Evolutionary conservation across 2,797 vertebrate genomes (phyloP), one percentile per base, ranked within the genome.

Genomic region (Leptatherina wallacei): DNA sequence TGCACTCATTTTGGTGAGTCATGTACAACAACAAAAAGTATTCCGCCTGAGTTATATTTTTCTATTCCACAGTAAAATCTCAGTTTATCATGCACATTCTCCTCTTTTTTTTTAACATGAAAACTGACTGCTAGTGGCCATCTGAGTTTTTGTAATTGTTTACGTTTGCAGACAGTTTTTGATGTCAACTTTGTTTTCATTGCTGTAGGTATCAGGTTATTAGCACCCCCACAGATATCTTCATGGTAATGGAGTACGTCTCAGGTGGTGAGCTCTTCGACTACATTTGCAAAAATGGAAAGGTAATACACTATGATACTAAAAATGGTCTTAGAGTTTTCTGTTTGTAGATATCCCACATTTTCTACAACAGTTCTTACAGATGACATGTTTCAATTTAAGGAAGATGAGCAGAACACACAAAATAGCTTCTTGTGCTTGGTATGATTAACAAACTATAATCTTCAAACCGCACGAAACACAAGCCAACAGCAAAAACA

Each of bases 191-290:
- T 36, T 74, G 52, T 69, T 40, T 81, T 66, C 10, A 27, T 90
- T 68, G 87, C 82, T 80, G 36, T 91, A 99, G 98, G 92, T 99
- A 99, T 94, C 98, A 99, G 88, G 98, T 99, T 89, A 99, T 99
- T 87, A 99, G 98, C 94, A 99, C 98, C 81, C 98, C 98, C 6
- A 99, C 98, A 79, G 98, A 99, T 89, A 99, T 99, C 92, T 99
- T 99, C 92, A 99, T 99, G 98, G 98, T 99, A 85, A 99, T 99
- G 98, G 98, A 99, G 77, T 98, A 99, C 86, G 98, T 99, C 88
- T 97, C 98, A 29, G 98, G 98, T 78, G 98, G 98, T 89, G 98
- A 99, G 90, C 95, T 99, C 60, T 99, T 99, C 82, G 98, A 99
- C 93, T 99, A 99, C 92, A 99, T 99, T 92, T 99, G 97, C 94